Percentiles rank a stretch among this genome's conserved stretches.
These are phyloP conservation scores for Pristionchus pacificus DNA, from an alignment of 1,140 invertebrate species.

Conservation along the genomic window DNA sequence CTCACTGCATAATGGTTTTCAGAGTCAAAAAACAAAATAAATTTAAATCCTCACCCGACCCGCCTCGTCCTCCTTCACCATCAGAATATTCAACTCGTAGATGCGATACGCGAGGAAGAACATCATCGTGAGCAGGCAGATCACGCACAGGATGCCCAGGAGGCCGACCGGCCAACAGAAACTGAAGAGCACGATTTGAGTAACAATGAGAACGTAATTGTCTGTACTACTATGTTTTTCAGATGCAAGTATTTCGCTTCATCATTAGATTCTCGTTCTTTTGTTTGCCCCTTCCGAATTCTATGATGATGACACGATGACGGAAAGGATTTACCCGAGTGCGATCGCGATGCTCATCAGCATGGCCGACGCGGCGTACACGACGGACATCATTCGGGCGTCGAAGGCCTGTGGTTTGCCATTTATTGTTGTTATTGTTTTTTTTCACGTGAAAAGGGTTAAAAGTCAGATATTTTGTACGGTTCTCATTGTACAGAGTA, in stretches of 20 bases:
- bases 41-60: not conserved
- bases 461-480: too few species aligned
- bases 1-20: too few species aligned
- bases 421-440: too few species aligned
- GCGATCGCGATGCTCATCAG: conserved; percentile 48
- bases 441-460: too few species aligned
- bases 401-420: too few species aligned
- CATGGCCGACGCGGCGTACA: conserved; percentile 58
- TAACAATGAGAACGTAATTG: not conserved
- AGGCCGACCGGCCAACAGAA: conserved; percentile 26
- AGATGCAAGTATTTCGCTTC: too few species aligned
- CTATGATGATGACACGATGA: too few species aligned
- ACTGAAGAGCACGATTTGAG: too few species aligned
- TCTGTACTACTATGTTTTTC: not conserved
- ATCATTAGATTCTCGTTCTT: too few species aligned
- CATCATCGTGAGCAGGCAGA: conserved; percentile 73
- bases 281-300: too few species aligned
- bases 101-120: conserved; percentile 61
- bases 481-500: too few species aligned
- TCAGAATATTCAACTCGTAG: not conserved
- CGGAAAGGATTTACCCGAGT: conserved; percentile 37
- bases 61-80: not conserved
- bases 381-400: conserved; percentile 18
- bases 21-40: too few species aligned
- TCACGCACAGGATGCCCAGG: conserved; percentile 14